Evolutionary conservation across 2,113 vertebrate genomes (phyloP).

Genomic region (Anguilla japonica): DNA sequence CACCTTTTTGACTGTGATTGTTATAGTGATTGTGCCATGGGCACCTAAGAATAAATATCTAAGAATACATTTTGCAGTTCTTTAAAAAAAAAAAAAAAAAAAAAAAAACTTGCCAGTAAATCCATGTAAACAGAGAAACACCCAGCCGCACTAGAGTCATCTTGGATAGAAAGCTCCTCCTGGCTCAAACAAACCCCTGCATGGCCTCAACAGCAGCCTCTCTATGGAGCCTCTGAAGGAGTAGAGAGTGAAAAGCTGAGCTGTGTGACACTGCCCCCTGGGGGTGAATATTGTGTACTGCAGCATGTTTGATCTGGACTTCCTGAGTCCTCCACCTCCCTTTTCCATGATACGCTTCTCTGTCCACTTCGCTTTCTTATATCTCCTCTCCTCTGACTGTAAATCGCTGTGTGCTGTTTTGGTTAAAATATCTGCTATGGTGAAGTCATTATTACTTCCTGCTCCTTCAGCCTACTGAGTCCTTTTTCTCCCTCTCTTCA

Average conservation of each 20-base stretch:
- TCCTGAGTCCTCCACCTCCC: neutral
- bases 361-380: neutral
- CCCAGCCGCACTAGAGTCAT: neutral
- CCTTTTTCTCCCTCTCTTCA: neutral
- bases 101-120: neutral
- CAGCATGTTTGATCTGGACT: neutral
- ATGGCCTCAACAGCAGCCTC: neutral
- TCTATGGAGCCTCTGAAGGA: neutral
- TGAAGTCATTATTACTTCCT: neutral
- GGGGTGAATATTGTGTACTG: neutral
- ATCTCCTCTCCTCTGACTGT: neutral
- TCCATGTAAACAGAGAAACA: neutral
- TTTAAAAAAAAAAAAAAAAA: neutral
- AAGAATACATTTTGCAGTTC: neutral
- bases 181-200: neutral
- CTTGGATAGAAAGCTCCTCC: neutral
- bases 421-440: too few species aligned
- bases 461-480: neutral
- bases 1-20: neutral
- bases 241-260: neutral
- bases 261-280: slow-evolving; percentile 2
- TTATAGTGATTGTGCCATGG: neutral
- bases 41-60: neutral
- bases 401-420: too few species aligned
- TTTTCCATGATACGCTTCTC: neutral